A percentile compares a stretch with the other conserved stretches of the same genome.
These are phyloP conservation scores for Aphodius sticticus DNA, from an alignment of 2,888 invertebrate genomes.

Conservation along the genomic window DNA sequence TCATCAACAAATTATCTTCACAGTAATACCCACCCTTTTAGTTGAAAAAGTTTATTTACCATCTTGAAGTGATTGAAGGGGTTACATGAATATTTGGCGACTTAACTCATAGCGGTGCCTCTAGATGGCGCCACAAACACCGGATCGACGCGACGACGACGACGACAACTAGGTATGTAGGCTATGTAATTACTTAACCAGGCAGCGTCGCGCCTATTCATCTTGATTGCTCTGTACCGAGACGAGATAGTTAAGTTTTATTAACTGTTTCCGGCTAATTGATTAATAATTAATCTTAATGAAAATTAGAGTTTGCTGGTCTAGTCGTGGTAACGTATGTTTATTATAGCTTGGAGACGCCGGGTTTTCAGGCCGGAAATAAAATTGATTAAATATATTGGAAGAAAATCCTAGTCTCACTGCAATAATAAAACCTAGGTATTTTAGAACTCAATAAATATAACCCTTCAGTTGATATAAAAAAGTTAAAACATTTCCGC, in stretches of 20 bases:
- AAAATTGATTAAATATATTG: neutral
- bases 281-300: neutral
- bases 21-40: too few relatives aligned
- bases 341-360: neutral
- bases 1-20: too few relatives aligned
- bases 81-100: neutral
- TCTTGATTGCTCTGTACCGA: neutral
- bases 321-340: neutral
- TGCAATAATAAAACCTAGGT: too few relatives aligned
- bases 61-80: too few relatives aligned
- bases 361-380: neutral
- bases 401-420: too few relatives aligned
- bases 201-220: neutral
- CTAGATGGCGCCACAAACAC: constrained; percentile 16
- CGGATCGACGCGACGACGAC: neutral
- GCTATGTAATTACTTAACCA: neutral
- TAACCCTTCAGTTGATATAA: too few relatives aligned
- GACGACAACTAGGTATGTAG: neutral
- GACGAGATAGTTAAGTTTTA: neutral
- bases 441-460: too few relatives aligned
- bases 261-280: neutral
- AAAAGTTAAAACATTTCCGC: too few relatives aligned
- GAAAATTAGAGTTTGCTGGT: neutral
- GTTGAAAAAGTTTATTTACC: too few relatives aligned
- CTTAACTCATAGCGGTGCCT: neutral